Conservation (phyloP, 1,140 invertebrate species). For the Lordiphosa stackelbergi region DNA sequence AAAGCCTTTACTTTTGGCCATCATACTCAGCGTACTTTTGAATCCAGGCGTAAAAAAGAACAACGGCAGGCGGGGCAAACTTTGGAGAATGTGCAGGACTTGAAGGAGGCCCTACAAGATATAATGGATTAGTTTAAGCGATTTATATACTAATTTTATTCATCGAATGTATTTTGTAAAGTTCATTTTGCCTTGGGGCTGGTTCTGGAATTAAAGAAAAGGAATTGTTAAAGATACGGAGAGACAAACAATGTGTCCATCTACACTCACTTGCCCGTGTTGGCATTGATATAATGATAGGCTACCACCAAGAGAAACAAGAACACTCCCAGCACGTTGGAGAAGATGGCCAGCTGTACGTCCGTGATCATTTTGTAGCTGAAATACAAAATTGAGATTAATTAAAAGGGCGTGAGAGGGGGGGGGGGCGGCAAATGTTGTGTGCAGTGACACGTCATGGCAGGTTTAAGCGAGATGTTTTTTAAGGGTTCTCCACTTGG, state of each 20-base stretch:
- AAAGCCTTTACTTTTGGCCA: constrained; percentile 46
- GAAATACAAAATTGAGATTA: background rate
- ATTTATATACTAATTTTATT: constrained; percentile 58
- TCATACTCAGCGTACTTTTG: constrained; percentile 37
- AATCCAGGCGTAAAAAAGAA: constrained; percentile 7
- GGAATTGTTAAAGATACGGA: constrained; percentile 14
- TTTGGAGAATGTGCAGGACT: constrained; percentile 31
- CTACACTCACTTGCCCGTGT: constrained; percentile 77
- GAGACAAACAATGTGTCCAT: background rate
- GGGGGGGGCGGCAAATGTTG: too few relatives aligned
- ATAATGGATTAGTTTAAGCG: constrained; percentile 32
- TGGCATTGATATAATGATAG: constrained; percentile 98
- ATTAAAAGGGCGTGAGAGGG: too few relatives aligned
- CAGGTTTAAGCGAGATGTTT: too few relatives aligned
- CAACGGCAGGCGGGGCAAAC: constrained; percentile 14
- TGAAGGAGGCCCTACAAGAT: constrained; percentile 53
- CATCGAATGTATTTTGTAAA: constrained; percentile 37
- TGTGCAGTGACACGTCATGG: too few relatives aligned
- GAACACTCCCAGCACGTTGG: constrained; percentile 95
- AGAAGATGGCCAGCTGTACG: constrained; percentile 96
- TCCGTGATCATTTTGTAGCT: constrained; percentile 92
- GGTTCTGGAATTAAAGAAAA: constrained; percentile 46
- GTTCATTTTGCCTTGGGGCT: constrained; percentile 58
- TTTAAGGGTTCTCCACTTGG: too few relatives aligned
- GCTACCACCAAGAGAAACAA: constrained; percentile 96